phyloP scores from a whole-genome alignment of 2,888 invertebrate species.

The Xestia sexstrigata region DNA sequence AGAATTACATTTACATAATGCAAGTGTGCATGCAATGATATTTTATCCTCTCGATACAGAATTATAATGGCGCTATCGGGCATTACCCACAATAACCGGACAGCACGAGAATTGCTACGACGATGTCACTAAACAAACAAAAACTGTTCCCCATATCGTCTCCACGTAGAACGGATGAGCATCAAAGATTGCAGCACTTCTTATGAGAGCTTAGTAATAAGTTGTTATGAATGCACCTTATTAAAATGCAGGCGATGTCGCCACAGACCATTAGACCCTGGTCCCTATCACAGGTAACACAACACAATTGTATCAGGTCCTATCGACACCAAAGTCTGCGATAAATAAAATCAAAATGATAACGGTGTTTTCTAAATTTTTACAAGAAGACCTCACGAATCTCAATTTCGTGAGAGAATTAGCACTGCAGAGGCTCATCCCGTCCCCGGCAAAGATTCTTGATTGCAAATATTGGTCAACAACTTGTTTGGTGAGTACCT shows the following conservation, averaged over 20 bases:
- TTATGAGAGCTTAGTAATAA: slow-evolving; percentile 15
- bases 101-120: background rate
- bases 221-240: slow-evolving; percentile 13
- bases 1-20: background rate
- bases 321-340: background rate
- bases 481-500: background rate
- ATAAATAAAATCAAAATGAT: background rate
- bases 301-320: background rate
- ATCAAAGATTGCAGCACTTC: slow-evolving; percentile 22
- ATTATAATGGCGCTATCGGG: background rate
- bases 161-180: slow-evolving; percentile 8
- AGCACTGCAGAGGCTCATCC: background rate
- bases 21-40: background rate
- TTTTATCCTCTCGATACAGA: background rate
- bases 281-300: background rate
- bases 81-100: background rate
- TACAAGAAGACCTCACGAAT: background rate
- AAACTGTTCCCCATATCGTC: background rate
- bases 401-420: background rate
- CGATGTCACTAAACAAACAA: slow-evolving; percentile 2
- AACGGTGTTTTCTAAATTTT: background rate
- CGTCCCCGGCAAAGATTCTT: background rate
- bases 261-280: background rate
- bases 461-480: background rate
- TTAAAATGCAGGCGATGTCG: slow-evolving; percentile 30